Conservation (phyloP, 1,140 invertebrate genomes). For the Megathymus violae region DNA sequence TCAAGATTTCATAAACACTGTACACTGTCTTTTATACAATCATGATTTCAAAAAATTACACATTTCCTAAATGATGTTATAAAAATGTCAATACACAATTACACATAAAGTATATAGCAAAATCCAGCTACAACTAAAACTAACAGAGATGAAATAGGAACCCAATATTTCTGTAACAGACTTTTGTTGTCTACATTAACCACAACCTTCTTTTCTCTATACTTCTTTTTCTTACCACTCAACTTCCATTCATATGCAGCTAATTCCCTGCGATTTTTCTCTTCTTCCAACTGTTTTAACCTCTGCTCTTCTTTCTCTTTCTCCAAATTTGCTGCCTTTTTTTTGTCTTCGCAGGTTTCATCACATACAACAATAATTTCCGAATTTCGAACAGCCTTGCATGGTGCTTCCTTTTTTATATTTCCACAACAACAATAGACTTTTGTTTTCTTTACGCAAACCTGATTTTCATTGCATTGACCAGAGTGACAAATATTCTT, state of each 20-base stretch:
- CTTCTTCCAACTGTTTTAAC: slow-evolving; percentile 85
- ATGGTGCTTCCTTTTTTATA: slow-evolving; percentile 90
- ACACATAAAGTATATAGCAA: slow-evolving; percentile 50
- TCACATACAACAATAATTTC: slow-evolving; percentile 86
- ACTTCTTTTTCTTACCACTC: slow-evolving; percentile 83
- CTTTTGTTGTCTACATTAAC: slow-evolving; percentile 63
- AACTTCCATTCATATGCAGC: slow-evolving; percentile 90
- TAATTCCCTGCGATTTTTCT: slow-evolving; percentile 87
- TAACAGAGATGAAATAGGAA: slow-evolving; percentile 62
- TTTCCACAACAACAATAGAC: slow-evolving; percentile 91
- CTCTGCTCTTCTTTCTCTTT: slow-evolving; percentile 83
- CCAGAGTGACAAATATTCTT: slow-evolving; percentile 90
- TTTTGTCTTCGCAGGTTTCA: slow-evolving; percentile 84
- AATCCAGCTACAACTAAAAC: slow-evolving; percentile 49
- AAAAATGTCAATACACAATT: slow-evolving; percentile 1
- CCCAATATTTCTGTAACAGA: slow-evolving; percentile 73
- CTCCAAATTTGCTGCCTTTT: slow-evolving; percentile 80
- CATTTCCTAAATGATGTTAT: not conserved
- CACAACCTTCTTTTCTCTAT: slow-evolving; percentile 71
- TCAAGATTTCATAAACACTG: too few relatives aligned
- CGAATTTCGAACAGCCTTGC: slow-evolving; percentile 85
- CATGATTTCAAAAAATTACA: not conserved
- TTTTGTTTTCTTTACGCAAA: slow-evolving; percentile 92
- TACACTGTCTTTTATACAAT: not conserved
- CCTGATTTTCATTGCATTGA: slow-evolving; percentile 86